Evolutionary conservation across 1,140 invertebrate genomes (phyloP), one percentile per base, ranked within the genome.

Genomic region (Lasaia peninsularis): DNA sequence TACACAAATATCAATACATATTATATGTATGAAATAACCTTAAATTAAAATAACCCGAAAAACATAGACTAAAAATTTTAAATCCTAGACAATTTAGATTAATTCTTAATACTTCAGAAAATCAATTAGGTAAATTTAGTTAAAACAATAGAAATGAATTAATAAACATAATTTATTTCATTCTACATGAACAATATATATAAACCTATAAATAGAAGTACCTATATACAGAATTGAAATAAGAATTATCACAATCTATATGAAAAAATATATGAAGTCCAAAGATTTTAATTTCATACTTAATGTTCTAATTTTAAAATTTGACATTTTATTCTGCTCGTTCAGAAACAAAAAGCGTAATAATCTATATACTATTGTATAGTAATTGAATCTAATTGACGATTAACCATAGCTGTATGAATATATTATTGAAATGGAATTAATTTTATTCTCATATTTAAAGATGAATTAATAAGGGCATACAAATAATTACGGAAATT

Each of bases 111-210:
- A 34, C 12, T 34, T n/a, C n/a, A n/a, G n/a, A n/a, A n/a, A 34
- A 4, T 34, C 11, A 34, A 34, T n/a, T n/a, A 34, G 1, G 2
- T 14, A 37, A 8, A 14, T 16, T 14, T 37, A 37, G 14, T 12
- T 37, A 37, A 16, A 40, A 40, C 18, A 10, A 18, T 16, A 40
- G 37, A 40, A 44, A 10, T 1, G n/a, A 10, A 10, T 18, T 16
- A 11, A 18, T 20, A 16, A 44, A 44, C 18, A 44, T 8, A 9
- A 44, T 44, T 18, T 44, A 44, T 40, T 40, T 40, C 2, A 40
- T 2, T n/a, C n/a, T n/a, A n/a, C n/a, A 21, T 21, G 48, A 50
- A 50, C 48, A 21, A 18, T 50, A 50, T 21, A 50, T 6, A 52
- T 40, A n/a, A 52, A 31, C 50, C 12, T 52, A 16, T 16, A 52